These are phyloP conservation scores for Procambarus clarkii DNA, from an alignment of 1,140 invertebrate species.

Conservation along the genomic window DNA sequence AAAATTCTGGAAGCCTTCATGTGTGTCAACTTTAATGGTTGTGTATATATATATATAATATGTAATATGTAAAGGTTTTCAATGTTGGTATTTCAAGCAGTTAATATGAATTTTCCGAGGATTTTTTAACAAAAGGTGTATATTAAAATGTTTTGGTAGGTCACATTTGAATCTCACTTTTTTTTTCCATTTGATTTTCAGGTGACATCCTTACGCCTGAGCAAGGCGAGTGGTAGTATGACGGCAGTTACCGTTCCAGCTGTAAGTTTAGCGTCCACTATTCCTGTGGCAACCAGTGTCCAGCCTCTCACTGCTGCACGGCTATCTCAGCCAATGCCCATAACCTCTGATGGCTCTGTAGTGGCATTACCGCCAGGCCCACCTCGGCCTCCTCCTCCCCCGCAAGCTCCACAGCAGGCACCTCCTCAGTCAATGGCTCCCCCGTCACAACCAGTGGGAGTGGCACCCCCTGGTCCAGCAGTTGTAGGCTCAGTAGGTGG, in stretches of 20 bases:
- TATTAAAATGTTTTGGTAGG: too few species aligned
- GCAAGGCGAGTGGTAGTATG: conserved; percentile 58
- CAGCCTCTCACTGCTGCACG: conserved; percentile 53
- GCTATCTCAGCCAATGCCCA: conserved; percentile 63
- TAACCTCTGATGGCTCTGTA: conserved; percentile 66
- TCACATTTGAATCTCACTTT: too few species aligned
- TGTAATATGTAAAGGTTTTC: too few species aligned
- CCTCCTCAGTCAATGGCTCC: conserved; percentile 55
- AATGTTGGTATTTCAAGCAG: too few species aligned
- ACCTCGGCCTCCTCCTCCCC: conserved; percentile 44
- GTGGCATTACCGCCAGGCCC: conserved; percentile 52
- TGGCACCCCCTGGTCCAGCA: conserved; percentile 54
- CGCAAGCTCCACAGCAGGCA: conserved; percentile 50
- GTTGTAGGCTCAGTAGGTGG: conserved; percentile 60
- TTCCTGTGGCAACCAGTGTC: conserved; percentile 61
- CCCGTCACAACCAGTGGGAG: conserved; percentile 54
- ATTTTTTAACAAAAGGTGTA: neutral
- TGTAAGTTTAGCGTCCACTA: conserved; percentile 54
- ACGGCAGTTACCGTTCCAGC: conserved; percentile 59
- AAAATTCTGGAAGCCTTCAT: too few species aligned
- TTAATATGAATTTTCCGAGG: too few species aligned
- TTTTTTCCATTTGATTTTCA: neutral
- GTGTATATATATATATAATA: too few species aligned
- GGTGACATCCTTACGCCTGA: conserved; percentile 54
- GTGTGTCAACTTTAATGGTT: too few species aligned